Percentiles rank a stretch among this genome's conserved stretches.
These are phyloP conservation scores for Megaptera novaeangliae DNA, from an alignment of 2,113 vertebrate genomes.

Conservation along the genomic window DNA sequence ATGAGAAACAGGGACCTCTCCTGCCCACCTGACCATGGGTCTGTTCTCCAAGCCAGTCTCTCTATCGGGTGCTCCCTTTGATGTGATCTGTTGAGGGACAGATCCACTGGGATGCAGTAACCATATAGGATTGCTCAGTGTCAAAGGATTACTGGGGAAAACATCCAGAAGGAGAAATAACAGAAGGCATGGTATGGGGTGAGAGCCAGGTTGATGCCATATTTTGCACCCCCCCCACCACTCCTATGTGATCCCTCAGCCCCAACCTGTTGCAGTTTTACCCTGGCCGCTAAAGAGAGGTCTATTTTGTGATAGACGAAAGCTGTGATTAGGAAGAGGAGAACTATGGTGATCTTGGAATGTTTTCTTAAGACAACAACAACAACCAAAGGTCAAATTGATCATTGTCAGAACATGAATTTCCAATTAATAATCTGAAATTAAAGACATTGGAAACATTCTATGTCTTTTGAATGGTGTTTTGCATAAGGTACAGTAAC, in stretches of 20 bases:
- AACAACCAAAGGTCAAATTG: not conserved
- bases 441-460: not conserved
- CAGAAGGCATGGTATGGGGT: not conserved
- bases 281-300: not conserved
- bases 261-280: not conserved
- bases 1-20: too few relatives aligned
- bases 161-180: not conserved
- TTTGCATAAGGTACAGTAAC: not conserved
- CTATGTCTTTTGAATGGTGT: not conserved
- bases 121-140: not conserved
- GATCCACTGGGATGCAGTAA: not conserved
- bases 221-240: fast-evolving
- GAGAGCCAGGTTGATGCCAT: too few relatives aligned
- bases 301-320: not conserved
- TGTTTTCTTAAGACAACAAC: not conserved
- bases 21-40: fast-evolving
- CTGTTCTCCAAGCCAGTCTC: not conserved
- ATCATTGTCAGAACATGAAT: not conserved
- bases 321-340: not conserved
- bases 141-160: not conserved
- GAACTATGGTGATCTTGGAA: not conserved
- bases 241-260: not conserved
- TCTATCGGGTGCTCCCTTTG: not conserved
- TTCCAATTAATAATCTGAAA: not conserved
- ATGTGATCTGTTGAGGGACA: not conserved